These are phyloP conservation scores for Indicator maculatus DNA, from an alignment of 2,113 vertebrate genomes.

Conservation along the genomic window DNA sequence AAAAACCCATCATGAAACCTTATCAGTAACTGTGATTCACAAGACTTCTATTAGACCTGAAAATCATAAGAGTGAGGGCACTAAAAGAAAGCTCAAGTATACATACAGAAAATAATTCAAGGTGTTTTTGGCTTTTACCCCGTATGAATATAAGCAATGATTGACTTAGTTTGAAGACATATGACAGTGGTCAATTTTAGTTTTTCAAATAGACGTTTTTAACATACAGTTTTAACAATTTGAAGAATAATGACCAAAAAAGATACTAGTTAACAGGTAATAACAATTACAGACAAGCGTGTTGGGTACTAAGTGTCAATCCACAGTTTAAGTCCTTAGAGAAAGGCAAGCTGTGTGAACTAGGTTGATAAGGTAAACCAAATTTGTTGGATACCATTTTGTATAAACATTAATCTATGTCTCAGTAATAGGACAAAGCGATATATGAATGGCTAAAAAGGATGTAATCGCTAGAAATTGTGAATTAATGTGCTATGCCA, in stretches of 20 bases:
- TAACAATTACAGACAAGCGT: background rate
- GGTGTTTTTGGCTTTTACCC: background rate
- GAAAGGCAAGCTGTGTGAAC: background rate
- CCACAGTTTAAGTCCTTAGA: background rate
- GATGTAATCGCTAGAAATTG: background rate
- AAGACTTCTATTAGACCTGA: background rate
- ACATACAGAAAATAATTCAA: background rate
- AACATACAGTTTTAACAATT: background rate
- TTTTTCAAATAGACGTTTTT: background rate
- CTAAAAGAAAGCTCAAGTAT: background rate
- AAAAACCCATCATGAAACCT: background rate
- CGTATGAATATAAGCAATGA: background rate
- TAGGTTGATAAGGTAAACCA: background rate
- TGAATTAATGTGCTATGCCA: background rate
- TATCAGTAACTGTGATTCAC: background rate
- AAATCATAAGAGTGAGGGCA: background rate
- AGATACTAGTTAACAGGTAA: background rate
- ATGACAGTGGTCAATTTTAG: background rate
- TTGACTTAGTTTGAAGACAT: background rate
- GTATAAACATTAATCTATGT: background rate
- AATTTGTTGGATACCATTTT: background rate
- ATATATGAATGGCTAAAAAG: background rate
- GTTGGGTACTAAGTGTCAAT: background rate
- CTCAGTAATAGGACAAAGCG: background rate
- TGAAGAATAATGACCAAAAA: background rate